Evolutionary conservation across 2,113 vertebrate genomes (phyloP).

Genomic region (Hippocampus mohnikei): DNA sequence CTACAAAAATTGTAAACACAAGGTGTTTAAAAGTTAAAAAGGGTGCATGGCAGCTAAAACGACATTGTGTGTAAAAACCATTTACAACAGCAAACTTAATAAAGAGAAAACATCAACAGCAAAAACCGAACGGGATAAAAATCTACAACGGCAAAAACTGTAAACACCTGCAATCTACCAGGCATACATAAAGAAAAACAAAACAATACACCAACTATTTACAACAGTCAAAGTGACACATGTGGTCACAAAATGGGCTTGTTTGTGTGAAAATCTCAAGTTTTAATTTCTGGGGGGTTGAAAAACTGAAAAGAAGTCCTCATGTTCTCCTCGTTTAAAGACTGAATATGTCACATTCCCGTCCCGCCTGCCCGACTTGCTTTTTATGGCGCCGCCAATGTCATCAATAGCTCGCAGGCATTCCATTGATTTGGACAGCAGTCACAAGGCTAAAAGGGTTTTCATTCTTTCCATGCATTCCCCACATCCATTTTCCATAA

Average conservation of each 20-base stretch:
- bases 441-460: background rate
- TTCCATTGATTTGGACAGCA: background rate
- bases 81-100: too few species aligned
- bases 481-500: background rate
- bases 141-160: too few species aligned
- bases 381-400: background rate
- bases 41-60: too few species aligned
- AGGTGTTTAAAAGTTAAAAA: too few species aligned
- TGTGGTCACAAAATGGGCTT: background rate
- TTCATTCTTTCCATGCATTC: background rate
- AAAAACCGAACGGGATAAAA: too few species aligned
- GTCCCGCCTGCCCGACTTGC: background rate
- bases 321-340: background rate
- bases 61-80: too few species aligned
- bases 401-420: background rate
- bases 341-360: background rate
- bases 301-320: background rate
- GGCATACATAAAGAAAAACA: too few species aligned
- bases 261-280: background rate
- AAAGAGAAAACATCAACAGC: too few species aligned
- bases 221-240: too few species aligned
- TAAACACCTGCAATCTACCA: too few species aligned
- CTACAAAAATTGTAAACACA: too few species aligned
- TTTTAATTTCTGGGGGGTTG: background rate
- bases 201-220: too few species aligned